Evolutionary conservation across 2,113 vertebrate genomes (phyloP).

Genomic region (Ailuropoda melanoleuca): DNA sequence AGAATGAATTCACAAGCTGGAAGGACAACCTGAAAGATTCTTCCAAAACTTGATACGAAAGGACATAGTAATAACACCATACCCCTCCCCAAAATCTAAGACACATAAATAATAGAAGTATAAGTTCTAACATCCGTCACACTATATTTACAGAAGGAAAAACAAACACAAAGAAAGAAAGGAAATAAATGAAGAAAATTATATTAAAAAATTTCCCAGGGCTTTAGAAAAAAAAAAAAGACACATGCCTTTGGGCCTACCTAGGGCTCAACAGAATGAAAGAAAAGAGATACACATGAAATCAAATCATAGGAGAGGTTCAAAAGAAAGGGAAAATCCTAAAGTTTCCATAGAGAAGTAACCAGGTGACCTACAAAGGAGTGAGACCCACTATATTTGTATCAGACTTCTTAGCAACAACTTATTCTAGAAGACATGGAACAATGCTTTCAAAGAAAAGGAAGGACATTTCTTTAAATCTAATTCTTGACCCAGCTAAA

Average conservation of each 20-base stretch:
- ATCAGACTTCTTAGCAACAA: not conserved
- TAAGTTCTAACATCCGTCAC: not conserved
- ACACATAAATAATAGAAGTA: not conserved
- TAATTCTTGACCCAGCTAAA: not conserved
- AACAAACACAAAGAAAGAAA: not conserved
- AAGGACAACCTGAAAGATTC: not conserved
- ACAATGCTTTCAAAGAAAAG: not conserved
- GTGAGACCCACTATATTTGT: not conserved
- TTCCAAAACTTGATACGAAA: constrained; percentile 6
- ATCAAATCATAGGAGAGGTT: not conserved
- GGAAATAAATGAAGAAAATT: not conserved
- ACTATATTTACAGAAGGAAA: constrained; percentile 5
- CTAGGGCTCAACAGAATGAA: not conserved
- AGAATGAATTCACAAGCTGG: constrained; percentile 37
- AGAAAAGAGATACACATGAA: not conserved
- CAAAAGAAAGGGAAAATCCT: not conserved
- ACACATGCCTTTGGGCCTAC: not conserved
- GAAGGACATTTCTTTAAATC: not conserved
- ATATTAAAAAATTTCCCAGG: not conserved
- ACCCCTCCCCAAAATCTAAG: not conserved
- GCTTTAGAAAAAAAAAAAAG: not conserved
- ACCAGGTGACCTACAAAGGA: not conserved
- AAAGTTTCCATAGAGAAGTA: not conserved
- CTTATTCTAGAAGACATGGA: not conserved
- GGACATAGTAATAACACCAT: not conserved